Percentiles rank a stretch among this genome's conserved stretches.
Evolutionary conservation across 2,113 vertebrate genomes (phyloP).

Genomic region (Calidris pygmaea): DNA sequence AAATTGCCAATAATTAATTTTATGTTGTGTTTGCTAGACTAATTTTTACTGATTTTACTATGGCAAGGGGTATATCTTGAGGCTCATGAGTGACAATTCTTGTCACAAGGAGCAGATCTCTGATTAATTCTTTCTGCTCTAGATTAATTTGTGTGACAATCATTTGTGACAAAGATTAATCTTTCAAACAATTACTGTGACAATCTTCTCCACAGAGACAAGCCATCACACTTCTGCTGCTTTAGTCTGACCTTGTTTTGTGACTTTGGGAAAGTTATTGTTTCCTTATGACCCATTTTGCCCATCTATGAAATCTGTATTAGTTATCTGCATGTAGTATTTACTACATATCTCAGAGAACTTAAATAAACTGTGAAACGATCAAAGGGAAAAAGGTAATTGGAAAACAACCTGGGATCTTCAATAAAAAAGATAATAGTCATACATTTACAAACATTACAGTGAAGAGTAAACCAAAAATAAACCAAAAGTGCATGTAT

Average conservation of each 20-base stretch:
- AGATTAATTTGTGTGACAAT: conserved; percentile 49
- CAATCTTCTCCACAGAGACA: not conserved
- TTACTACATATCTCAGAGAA: not conserved
- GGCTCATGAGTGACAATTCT: conserved; percentile 24
- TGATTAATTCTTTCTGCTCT: conserved; percentile 47
- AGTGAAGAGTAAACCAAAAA: not conserved
- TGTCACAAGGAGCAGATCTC: conserved; percentile 33
- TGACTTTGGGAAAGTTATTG: conserved; percentile 20
- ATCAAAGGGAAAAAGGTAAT: not conserved
- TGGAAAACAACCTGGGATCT: not conserved
- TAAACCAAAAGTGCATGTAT: not conserved
- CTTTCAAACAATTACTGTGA: conserved; percentile 39
- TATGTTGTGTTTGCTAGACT: not conserved
- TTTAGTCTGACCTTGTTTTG: conserved; percentile 38
- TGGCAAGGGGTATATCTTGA: not conserved
- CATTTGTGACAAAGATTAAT: conserved; percentile 55
- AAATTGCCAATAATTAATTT: conserved; percentile 5
- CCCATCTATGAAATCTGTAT: not conserved
- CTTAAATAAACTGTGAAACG: not conserved
- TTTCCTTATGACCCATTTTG: not conserved
- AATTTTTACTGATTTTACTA: conserved; percentile 3
- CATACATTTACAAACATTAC: not conserved
- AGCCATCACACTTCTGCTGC: not conserved
- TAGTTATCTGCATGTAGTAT: not conserved
- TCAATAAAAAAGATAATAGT: not conserved